Evolutionary conservation across 2,888 invertebrate species (phyloP).

Genomic region (Ditula angustiorana): DNA sequence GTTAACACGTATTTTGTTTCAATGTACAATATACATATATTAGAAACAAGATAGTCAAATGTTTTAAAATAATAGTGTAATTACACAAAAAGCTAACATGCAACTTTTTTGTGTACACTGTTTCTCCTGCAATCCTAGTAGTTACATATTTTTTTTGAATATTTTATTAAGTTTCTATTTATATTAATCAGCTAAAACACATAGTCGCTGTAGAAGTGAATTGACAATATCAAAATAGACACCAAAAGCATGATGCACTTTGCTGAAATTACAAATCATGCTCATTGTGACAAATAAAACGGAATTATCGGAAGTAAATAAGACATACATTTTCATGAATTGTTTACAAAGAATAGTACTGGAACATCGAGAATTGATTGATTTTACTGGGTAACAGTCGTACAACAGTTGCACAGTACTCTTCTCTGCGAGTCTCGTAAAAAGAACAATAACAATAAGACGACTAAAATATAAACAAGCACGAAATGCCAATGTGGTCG

Average conservation of each 20-base stretch:
- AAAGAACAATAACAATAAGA: conserved; percentile 63
- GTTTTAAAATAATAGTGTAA: conserved; percentile 56
- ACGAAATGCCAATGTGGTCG: conserved; percentile 63
- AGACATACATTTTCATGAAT: conserved; percentile 52
- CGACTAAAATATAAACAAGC: conserved; percentile 70
- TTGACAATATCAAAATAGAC: conserved; percentile 64
- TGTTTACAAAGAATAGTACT: conserved; percentile 72
- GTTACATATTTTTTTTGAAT: neutral
- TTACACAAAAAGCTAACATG: conserved; percentile 83
- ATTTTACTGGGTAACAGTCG: neutral
- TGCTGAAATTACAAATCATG: conserved; percentile 77
- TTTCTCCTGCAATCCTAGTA: conserved; percentile 20
- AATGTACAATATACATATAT: conserved; percentile 32
- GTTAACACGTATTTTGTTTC: conserved; percentile 25
- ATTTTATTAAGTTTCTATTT: conserved; percentile 6
- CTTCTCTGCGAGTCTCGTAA: conserved; percentile 62
- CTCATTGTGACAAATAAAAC: conserved; percentile 67
- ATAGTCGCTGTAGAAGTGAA: conserved; percentile 45
- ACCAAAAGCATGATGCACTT: conserved; percentile 84
- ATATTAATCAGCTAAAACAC: conserved; percentile 23
- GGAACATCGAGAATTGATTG: conserved; percentile 35
- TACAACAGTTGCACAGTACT: conserved; percentile 58
- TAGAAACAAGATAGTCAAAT: conserved; percentile 5
- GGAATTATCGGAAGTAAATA: conserved; percentile 55
- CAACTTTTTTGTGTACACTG: conserved; percentile 59